phyloP scores from a whole-genome alignment of 2,888 invertebrate genomes.

The Beris morrisii region DNA sequence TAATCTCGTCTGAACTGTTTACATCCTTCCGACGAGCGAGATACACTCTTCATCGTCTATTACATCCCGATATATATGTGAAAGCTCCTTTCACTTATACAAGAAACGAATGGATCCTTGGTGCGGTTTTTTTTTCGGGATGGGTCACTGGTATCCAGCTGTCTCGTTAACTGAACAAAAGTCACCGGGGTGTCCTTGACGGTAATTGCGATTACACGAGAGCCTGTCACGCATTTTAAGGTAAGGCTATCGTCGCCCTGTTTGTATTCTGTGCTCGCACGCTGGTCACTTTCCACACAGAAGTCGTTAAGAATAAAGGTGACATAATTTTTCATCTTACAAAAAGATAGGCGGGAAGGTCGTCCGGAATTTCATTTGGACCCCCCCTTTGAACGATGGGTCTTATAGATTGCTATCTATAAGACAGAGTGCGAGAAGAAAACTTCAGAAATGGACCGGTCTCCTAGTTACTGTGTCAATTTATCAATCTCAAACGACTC shows the following conservation, averaged over 20 bases:
- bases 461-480: too few relatives aligned
- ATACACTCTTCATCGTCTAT: background rate
- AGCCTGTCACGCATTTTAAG: conserved; percentile 5
- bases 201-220: conserved; percentile 6
- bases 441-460: too few relatives aligned
- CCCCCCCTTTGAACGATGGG: too few relatives aligned
- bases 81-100: conserved; percentile 11
- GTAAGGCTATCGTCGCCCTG: background rate
- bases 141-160: conserved; percentile 11
- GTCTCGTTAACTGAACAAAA: conserved; percentile 16
- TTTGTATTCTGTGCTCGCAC: too few relatives aligned
- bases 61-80: background rate
- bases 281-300: too few relatives aligned
- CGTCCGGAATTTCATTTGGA: background rate
- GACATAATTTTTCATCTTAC: conserved; percentile 4
- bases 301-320: background rate
- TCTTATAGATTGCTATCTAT: too few relatives aligned
- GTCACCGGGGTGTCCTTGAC: conserved; percentile 5
- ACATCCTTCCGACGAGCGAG: background rate
- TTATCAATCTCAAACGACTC: too few relatives aligned
- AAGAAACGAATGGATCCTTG: conserved; percentile 12
- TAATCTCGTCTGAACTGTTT: too few relatives aligned
- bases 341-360: background rate
- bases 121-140: background rate
- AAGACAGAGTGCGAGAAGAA: too few relatives aligned